Conservation (phyloP, 2,113 vertebrate species). For the Phylloscopus trochiloides region DNA sequence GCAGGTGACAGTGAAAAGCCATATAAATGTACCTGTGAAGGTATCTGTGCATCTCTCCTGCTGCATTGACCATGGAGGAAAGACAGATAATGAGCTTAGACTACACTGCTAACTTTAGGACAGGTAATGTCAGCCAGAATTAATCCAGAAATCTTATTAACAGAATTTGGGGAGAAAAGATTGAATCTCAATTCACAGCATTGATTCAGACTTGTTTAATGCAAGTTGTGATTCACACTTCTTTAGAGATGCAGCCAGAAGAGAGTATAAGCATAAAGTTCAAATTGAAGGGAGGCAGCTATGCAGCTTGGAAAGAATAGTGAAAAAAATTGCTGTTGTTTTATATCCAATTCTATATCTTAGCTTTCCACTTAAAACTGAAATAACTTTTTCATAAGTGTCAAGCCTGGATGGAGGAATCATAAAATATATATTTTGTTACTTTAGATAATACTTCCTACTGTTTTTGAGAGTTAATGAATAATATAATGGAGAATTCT, state of each 20-base stretch:
- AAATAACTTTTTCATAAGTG: background rate
- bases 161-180: background rate
- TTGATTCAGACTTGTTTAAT: background rate
- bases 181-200: background rate
- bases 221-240: background rate
- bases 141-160: slow-evolving; percentile 1
- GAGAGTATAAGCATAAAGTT: background rate
- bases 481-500: background rate
- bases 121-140: background rate
- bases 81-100: background rate
- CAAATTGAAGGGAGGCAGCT: background rate
- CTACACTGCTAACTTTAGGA: background rate
- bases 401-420: background rate
- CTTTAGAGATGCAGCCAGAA: background rate
- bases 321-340: background rate
- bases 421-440: background rate
- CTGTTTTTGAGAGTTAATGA: background rate
- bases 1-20: background rate
- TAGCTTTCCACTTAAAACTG: background rate
- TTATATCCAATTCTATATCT: background rate
- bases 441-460: background rate
- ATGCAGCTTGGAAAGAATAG: background rate
- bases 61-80: background rate
- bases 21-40: background rate
- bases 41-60: background rate